These are phyloP conservation scores for Solea solea DNA, from an alignment of 2,113 vertebrate genomes.

Conservation along the genomic window DNA sequence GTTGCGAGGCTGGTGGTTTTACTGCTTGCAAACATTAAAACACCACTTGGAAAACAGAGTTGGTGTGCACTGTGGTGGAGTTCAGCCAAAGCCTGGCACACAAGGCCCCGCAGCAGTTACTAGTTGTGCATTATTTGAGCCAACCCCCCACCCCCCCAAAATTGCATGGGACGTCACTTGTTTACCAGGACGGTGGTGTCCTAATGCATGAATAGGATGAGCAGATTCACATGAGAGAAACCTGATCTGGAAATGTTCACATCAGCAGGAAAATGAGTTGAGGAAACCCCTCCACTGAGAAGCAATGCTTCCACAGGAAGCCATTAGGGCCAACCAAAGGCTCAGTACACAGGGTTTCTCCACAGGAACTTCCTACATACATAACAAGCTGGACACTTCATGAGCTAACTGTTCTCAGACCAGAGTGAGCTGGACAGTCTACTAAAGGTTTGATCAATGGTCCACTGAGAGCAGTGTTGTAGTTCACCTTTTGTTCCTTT, in stretches of 20 bases:
- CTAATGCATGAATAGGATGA: constrained; percentile 36
- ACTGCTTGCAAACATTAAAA: constrained; percentile 6
- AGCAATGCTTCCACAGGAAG: constrained; percentile 73
- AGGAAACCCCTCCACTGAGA: constrained; percentile 70
- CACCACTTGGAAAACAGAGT: constrained; percentile 11
- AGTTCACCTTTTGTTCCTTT: not conserved
- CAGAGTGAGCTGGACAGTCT: not conserved
- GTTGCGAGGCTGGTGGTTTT: constrained; percentile 24
- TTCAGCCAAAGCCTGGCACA: constrained; percentile 20
- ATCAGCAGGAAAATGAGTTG: constrained; percentile 71
- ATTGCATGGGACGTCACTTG: constrained; percentile 3
- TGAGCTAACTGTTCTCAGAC: constrained; percentile 20
- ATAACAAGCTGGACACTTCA: constrained; percentile 37
- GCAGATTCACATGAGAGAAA: constrained; percentile 51
- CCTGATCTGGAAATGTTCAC: constrained; percentile 67
- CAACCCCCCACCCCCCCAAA: not conserved
- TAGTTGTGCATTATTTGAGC: constrained; percentile 7
- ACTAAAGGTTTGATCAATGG: constrained; percentile 28
- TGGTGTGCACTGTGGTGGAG: constrained; percentile 11
- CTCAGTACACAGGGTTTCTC: constrained; percentile 53
- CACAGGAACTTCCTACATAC: constrained; percentile 72
- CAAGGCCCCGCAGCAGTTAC: constrained; percentile 13
- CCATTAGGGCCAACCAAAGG: constrained; percentile 55
- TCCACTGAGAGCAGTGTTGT: constrained; percentile 10
- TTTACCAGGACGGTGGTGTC: constrained; percentile 40